Conservation (phyloP, 2,888 invertebrate species). For the Trachelus iudaicus region DNA sequence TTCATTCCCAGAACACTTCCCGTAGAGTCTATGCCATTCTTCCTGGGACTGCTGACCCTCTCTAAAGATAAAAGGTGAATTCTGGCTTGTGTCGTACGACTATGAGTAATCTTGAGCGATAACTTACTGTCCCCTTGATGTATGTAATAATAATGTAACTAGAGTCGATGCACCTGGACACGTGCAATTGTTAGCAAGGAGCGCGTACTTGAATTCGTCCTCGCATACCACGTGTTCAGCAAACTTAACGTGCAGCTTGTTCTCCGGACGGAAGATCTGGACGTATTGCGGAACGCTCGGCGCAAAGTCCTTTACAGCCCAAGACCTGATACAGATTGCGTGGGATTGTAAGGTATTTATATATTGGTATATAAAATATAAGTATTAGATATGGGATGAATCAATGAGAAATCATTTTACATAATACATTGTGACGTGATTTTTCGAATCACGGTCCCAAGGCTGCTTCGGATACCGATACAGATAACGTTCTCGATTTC, state of each 20-base stretch:
- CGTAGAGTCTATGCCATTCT: constrained; percentile 98
- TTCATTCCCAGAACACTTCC: constrained; percentile 98
- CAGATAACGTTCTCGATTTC: too few species aligned
- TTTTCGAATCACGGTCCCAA: too few species aligned
- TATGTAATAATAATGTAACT: constrained; percentile 94
- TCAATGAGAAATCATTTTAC: too few species aligned
- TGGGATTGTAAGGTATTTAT: too few species aligned
- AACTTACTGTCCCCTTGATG: constrained; percentile 97
- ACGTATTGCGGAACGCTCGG: constrained; percentile 97
- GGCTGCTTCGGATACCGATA: too few species aligned
- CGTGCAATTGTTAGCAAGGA: constrained; percentile 97
- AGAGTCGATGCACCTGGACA: constrained; percentile 97
- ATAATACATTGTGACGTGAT: too few species aligned
- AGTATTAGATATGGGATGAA: too few species aligned
- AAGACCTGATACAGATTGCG: constrained; percentile 73
- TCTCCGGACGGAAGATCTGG: constrained; percentile 98
- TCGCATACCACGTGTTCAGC: constrained; percentile 99
- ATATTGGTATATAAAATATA: too few species aligned
- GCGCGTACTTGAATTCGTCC: constrained; percentile 98
- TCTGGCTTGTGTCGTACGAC: too few species aligned
- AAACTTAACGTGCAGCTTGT: constrained; percentile 98
- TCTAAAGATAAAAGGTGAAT: constrained; percentile 67
- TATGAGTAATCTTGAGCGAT: too few species aligned
- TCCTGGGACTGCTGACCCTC: constrained; percentile 95
- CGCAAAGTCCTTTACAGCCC: constrained; percentile 99